Evolutionary conservation across 1,140 invertebrate species (phyloP), one percentile per base, ranked within the genome.

Genomic region (Drosophila burlai): DNA sequence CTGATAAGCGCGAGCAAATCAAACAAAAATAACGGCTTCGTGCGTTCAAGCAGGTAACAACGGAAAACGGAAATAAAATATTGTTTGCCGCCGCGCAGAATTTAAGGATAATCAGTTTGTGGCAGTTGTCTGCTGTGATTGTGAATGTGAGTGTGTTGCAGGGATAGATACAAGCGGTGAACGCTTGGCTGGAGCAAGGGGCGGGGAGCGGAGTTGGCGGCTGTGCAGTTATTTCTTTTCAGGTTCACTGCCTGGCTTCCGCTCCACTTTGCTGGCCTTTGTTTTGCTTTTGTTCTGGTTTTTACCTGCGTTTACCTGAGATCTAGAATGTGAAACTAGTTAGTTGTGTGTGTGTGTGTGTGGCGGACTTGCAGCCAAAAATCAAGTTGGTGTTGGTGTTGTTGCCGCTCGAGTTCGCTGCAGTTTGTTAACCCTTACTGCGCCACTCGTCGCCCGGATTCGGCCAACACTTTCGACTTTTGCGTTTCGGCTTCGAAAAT

Each of bases 241-340:
- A 83, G 83, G 83, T 86, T 87, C 83, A 86, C 63, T 82, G 72
- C 82, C 77, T 84, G 60, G 49, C 83, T 86, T 86, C 83, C 83
- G 83, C 81, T 86, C 83, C 71, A 86, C 76, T 80, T 86, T 69
- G 52, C 76, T 77, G 76, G 57, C 66, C 66, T 87, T 87, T 86
- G 78, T 77, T 87, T 80, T 85, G 62, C 43, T 75, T 62, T 80
- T 58, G 78, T 71, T 73, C 55, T 58, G 31, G 74, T 58, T 67
- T 43, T 54, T 82, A 77, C 69, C 60, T 65, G 62, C 29, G 26
- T 11, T 55, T 68, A 38, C 38, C 49, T 71, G 55, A 46, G 42
- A 73, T 72, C 66, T 72, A 67, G 47, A 76, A 49, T 42, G 21
- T 34, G 18, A 18, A 18, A 67, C 26, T 61, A 57, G 54, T 57